These are phyloP conservation scores for Ascidia mentula DNA, from an alignment of 23 tunicate species.

Conservation along the genomic window DNA sequence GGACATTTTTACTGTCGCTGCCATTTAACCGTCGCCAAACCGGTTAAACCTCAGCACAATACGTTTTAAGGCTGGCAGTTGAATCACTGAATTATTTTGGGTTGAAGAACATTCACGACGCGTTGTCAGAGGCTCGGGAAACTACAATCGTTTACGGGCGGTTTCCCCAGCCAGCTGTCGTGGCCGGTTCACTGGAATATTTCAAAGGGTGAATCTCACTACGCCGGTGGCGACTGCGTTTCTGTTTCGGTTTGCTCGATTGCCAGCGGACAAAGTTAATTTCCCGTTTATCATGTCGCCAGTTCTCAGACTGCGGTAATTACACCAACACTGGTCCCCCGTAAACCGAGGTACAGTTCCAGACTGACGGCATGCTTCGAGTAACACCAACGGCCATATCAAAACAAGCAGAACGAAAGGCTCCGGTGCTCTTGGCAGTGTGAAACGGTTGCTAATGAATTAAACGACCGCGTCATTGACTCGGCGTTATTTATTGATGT, in stretches of 20 bases:
- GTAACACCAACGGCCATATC: not conserved
- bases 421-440: not conserved
- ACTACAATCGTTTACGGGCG: not conserved
- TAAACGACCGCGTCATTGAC: slow-evolving; percentile 1
- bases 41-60: too few species aligned
- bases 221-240: slow-evolving; percentile 1
- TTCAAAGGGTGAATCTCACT: not conserved
- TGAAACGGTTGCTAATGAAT: slow-evolving; percentile 7
- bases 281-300: not conserved
- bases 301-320: not conserved
- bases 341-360: too few species aligned
- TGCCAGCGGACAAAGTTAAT: slow-evolving; percentile 1
- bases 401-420: slow-evolving; percentile 1
- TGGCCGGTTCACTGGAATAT: not conserved
- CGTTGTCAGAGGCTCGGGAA: too few species aligned
- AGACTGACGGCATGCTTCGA: too few species aligned
- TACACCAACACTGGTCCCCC: too few species aligned
- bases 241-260: slow-evolving; percentile 11
- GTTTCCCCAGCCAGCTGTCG: too few species aligned
- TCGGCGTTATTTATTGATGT: too few species aligned
- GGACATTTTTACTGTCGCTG: too few species aligned
- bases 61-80: too few species aligned
- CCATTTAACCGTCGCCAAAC: too few species aligned
- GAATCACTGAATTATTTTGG: too few species aligned
- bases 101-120: too few species aligned